A percentile compares a stretch with the other conserved stretches of the same genome.
Conservation (phyloP, 2,888 invertebrate species). For the Automeris io region DNA sequence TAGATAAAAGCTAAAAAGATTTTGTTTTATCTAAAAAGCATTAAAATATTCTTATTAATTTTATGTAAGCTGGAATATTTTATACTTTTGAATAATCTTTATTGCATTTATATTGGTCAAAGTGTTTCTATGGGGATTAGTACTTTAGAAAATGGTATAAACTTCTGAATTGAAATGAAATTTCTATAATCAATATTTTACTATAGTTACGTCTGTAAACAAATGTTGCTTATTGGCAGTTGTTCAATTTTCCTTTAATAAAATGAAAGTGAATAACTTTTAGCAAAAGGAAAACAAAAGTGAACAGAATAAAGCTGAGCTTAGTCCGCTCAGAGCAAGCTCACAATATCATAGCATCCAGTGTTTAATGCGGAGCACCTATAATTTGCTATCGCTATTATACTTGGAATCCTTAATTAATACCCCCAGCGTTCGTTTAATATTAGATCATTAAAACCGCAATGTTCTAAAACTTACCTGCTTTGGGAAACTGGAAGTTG, state of each 20-base stretch:
- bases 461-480: conserved; percentile 74
- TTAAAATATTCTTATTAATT: too few species aligned
- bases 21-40: too few species aligned
- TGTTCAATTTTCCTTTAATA: too few species aligned
- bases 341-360: conserved; percentile 8
- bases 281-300: background rate
- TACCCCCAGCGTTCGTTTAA: conserved; percentile 70
- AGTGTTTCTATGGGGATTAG: too few species aligned
- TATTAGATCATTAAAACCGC: conserved; percentile 77
- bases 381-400: conserved; percentile 59
- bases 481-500: conserved; percentile 62
- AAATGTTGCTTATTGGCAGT: too few species aligned
- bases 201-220: too few species aligned
- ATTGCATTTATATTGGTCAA: too few species aligned
- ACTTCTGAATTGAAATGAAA: too few species aligned
- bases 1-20: background rate
- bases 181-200: too few species aligned
- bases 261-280: background rate
- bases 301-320: background rate
- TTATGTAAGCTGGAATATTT: too few species aligned
- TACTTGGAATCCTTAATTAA: conserved; percentile 70
- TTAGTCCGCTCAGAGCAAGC: background rate
- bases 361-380: conserved; percentile 21
- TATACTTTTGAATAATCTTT: too few species aligned
- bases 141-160: too few species aligned